These are phyloP conservation scores for Hemiprocne comata DNA, from an alignment of 2,113 vertebrate genomes.

Conservation along the genomic window DNA sequence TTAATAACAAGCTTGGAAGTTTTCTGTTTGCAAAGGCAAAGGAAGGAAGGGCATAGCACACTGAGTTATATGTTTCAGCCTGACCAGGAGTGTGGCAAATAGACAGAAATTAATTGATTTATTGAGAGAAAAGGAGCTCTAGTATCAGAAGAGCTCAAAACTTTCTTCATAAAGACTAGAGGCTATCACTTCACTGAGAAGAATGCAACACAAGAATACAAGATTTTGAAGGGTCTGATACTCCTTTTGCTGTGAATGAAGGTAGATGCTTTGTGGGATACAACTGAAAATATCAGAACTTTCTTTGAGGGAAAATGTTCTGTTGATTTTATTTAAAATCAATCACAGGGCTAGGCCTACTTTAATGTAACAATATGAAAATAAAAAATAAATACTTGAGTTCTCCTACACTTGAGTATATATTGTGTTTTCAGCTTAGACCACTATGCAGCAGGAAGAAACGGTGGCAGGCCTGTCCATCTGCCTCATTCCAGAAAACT, in stretches of 20 bases:
- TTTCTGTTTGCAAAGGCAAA: constrained; percentile 3
- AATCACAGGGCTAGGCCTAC: not conserved
- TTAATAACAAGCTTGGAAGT: not conserved
- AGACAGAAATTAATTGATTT: constrained; percentile 48
- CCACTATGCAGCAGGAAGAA: not conserved
- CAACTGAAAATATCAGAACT: not conserved
- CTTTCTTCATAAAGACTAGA: constrained; percentile 15
- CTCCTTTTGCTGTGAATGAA: not conserved
- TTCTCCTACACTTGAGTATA: not conserved
- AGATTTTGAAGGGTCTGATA: constrained; percentile 36
- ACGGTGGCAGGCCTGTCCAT: not conserved
- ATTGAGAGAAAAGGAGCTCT: constrained; percentile 28
- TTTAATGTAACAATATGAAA: not conserved
- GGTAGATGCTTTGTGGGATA: not conserved
- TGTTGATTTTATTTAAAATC: not conserved
- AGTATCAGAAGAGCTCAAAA: constrained; percentile 47
- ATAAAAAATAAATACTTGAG: not conserved
- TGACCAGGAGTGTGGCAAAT: constrained; percentile 2
- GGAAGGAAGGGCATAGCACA: not conserved
- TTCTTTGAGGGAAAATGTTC: not conserved
- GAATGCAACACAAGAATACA: constrained; percentile 11
- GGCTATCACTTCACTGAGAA: constrained; percentile 33
- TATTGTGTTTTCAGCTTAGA: not conserved
- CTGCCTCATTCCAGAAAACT: not conserved
- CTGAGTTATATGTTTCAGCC: constrained; percentile 30